Percentiles rank a stretch among this genome's conserved stretches.
These are phyloP conservation scores for Asbolus verrucosus DNA, from an alignment of 1,140 invertebrate species.

Conservation along the genomic window DNA sequence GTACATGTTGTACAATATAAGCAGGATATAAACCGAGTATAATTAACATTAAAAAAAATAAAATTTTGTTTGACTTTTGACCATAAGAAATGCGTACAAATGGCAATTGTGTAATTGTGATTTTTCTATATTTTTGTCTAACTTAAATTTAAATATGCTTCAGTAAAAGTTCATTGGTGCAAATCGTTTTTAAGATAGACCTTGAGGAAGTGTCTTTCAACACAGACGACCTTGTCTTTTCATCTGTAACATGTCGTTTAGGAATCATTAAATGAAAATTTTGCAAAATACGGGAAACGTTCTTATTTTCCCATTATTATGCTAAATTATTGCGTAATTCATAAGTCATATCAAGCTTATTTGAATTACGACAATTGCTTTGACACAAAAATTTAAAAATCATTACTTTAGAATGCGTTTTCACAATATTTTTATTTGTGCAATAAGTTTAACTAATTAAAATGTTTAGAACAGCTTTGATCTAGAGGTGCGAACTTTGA, in stretches of 20 bases:
- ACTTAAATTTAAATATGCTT: background rate
- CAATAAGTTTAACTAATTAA: too few species aligned
- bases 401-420: too few species aligned
- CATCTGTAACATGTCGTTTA: slow-evolving; percentile 17
- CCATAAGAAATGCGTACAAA: too few species aligned
- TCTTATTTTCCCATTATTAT: slow-evolving; percentile 28
- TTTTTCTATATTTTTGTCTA: slow-evolving; percentile 1
- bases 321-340: too few species aligned
- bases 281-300: slow-evolving; percentile 16
- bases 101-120: slow-evolving; percentile 1
- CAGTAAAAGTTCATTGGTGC: background rate
- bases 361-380: too few species aligned
- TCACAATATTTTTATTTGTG: too few species aligned
- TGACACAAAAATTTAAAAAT: too few species aligned
- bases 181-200: slow-evolving; percentile 27
- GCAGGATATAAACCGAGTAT: too few species aligned
- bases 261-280: background rate
- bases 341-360: too few species aligned
- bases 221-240: slow-evolving; percentile 11
- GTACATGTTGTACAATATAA: too few species aligned
- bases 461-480: background rate
- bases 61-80: too few species aligned
- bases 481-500: background rate
- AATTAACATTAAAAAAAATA: too few species aligned
- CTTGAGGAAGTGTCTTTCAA: slow-evolving; percentile 28